These are phyloP conservation scores for Drosophila saltans DNA, from an alignment of 1,140 invertebrate species.

Conservation along the genomic window DNA sequence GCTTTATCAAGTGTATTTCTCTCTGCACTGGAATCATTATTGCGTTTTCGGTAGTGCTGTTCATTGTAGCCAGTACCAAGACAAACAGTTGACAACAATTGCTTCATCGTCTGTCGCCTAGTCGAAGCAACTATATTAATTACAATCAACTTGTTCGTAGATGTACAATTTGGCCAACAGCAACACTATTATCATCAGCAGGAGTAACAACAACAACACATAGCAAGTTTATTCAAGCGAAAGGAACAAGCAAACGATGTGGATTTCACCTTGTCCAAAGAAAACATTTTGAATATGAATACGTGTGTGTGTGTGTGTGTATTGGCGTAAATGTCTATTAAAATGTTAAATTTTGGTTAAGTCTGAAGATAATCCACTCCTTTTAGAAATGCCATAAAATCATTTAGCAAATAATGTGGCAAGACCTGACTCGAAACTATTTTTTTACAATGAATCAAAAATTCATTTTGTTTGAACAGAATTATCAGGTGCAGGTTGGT, in stretches of 20 bases:
- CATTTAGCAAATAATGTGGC: no score
- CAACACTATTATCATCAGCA: slow-evolving; percentile 26
- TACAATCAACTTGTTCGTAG: slow-evolving; percentile 55
- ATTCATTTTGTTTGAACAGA: no score
- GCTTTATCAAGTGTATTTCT: slow-evolving; percentile 15
- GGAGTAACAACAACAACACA: slow-evolving; percentile 30
- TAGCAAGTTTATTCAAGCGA: slow-evolving; percentile 43
- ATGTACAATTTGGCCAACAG: slow-evolving; percentile 48
- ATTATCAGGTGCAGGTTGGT: no score
- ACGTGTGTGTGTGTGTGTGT: neutral
- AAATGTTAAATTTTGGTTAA: neutral
- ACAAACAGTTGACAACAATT: slow-evolving; percentile 11
- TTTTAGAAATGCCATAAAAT: neutral
- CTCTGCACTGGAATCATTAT: slow-evolving; percentile 8
- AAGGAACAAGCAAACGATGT: slow-evolving; percentile 43
- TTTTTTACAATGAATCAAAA: no score
- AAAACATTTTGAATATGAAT: neutral
- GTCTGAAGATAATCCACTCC: neutral
- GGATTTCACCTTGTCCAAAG: neutral
- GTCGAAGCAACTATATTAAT: slow-evolving; percentile 54
- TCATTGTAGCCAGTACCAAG: neutral
- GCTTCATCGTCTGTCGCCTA: neutral
- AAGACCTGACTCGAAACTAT: no score
- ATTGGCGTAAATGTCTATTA: neutral
- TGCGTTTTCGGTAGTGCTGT: neutral